These are phyloP conservation scores for Ancistrus triradiatus DNA, from an alignment of 2,113 vertebrate species.

Conservation along the genomic window DNA sequence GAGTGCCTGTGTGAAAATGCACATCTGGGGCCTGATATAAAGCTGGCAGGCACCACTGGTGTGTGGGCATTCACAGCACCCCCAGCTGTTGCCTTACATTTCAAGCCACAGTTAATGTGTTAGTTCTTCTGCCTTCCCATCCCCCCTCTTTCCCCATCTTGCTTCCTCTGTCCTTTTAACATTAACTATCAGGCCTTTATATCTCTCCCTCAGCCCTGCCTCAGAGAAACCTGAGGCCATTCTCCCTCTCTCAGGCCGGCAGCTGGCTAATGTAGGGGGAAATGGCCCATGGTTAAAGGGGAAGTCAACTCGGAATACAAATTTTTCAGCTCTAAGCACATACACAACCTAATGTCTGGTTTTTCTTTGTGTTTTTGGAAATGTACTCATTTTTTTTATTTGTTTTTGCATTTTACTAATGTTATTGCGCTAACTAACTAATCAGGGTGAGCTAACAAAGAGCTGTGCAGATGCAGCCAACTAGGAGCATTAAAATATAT, in stretches of 20 bases:
- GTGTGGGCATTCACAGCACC: conserved; percentile 15
- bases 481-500: too few relatives aligned
- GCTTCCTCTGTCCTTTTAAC: neutral
- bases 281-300: neutral
- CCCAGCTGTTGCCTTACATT: conserved; percentile 34
- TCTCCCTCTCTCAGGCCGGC: neutral
- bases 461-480: too few relatives aligned
- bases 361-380: too few relatives aligned
- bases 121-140: neutral
- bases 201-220: neutral
- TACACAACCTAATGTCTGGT: too few relatives aligned
- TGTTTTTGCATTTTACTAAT: too few relatives aligned
- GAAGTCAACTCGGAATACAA: neutral
- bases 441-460: too few relatives aligned
- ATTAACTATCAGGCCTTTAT: conserved; percentile 1
- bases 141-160: neutral
- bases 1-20: neutral
- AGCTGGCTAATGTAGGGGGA: neutral
- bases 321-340: neutral
- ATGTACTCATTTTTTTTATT: too few relatives aligned
- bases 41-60: conserved; percentile 13
- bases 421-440: too few relatives aligned
- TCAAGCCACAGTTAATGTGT: conserved; percentile 11
- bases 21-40: conserved; percentile 30
- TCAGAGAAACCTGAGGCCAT: conserved; percentile 9